Base-by-base conservation (phyloP, 2,888 invertebrate genomes). In the Adela reaumurella region DNA sequence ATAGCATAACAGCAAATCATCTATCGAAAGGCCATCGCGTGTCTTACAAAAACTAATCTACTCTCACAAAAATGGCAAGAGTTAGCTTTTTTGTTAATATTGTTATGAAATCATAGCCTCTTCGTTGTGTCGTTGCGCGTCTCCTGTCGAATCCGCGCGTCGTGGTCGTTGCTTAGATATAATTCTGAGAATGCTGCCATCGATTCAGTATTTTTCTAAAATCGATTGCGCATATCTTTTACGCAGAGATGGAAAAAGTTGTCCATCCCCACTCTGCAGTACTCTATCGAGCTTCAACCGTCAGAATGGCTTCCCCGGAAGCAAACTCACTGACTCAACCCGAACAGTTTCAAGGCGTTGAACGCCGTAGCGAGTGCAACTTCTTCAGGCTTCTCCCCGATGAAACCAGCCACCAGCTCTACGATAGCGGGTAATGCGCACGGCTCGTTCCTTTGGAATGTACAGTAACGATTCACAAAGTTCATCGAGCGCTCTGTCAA, bases 391-490 rank as follows among this genome's bases (percentile, higher is more conserved):
- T 87, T 86, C 65, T 88, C 89, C 48, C 86, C 86, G 79, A 94
- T 88, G 68, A 94, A 93, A 17, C 93, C 94, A n/a, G 95, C 94
- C 55, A 94, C 88, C 84, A 97, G 87, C 73, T 97, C 97, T 45
- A 95, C 92, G 48, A 94, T 89, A 43, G 93, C 93, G 10, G 96
- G 94, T 56, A 97, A 74, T 44, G 94, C 92, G 71, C 96, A 96
- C 0, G 97, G 97, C 76, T 97, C 97, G 72, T 97, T 97, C 58
- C 97, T 85, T 76, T 96, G 94, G 79, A 96, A 96, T 54, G 94
- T 94, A 74, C 95, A 95, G 74, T 95, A 94, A 57, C 94, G 85
- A 65, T 91, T 89, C 60, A 92, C 81, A 71, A 90, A 92, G 56
- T 83, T 88, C 81, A 88, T 83, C 35, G 92, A 91, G 64, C 88